These are phyloP conservation scores for Mechanitis messenoides DNA, from an alignment of 2,888 invertebrate genomes.

Conservation along the genomic window DNA sequence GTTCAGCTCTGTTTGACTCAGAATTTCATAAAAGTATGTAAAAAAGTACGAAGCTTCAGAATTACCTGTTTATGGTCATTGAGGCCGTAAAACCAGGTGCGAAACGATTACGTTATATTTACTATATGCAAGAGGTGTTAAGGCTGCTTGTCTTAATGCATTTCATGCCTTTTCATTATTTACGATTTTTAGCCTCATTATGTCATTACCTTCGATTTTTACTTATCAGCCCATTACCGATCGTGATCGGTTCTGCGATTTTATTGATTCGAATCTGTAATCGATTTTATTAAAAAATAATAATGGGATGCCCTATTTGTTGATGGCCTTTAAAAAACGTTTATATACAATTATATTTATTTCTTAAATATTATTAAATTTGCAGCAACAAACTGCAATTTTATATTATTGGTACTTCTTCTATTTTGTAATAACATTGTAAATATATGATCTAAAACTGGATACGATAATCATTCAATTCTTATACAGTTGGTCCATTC, in stretches of 20 bases:
- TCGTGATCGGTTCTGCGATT: constrained; percentile 24
- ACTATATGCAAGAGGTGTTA: constrained; percentile 29
- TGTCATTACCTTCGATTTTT: constrained; percentile 29
- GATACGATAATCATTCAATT: constrained; percentile 28
- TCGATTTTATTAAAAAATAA: constrained; percentile 20
- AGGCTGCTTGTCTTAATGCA: constrained; percentile 31
- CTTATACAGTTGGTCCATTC: constrained; percentile 23
- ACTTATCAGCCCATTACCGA: constrained; percentile 29
- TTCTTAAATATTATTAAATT: too few relatives aligned
- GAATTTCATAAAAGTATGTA: constrained; percentile 31
- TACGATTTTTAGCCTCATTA: constrained; percentile 30
- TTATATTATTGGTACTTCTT: not conserved
- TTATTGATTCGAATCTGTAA: constrained; percentile 26
- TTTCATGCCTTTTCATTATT: constrained; percentile 31
- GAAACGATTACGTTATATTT: constrained; percentile 27
- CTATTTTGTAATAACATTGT: not conserved
- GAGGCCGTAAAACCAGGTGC: constrained; percentile 30
- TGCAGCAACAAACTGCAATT: too few relatives aligned
- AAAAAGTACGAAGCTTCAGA: constrained; percentile 23
- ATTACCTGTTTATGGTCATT: constrained; percentile 31
- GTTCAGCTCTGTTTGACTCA: constrained; percentile 59
- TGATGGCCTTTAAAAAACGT: not conserved
- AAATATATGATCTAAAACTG: constrained; percentile 25
- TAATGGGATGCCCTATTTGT: constrained; percentile 16
- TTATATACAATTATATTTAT: not conserved